Conservation (phyloP, 2,113 vertebrate genomes). For the Entosphenus tridentatus region DNA sequence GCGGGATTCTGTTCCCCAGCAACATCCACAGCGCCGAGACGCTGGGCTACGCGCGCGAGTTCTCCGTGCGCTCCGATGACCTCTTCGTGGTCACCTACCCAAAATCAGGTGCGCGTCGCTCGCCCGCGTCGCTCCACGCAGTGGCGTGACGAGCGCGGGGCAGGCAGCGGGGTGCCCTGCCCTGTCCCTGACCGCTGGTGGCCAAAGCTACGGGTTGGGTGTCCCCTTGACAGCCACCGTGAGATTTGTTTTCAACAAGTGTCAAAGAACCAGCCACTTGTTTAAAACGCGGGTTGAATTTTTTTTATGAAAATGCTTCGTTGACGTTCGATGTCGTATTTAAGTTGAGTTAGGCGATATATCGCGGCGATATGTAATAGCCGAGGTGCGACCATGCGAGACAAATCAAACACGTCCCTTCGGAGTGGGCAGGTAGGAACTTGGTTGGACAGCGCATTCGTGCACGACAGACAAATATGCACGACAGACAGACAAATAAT, state of each 20-base stretch:
- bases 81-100: slow-evolving; percentile 42
- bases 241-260: not conserved
- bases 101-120: slow-evolving; percentile 36
- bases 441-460: too few relatives aligned
- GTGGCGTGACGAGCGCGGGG: not conserved
- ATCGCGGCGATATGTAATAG: too few relatives aligned
- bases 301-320: too few relatives aligned
- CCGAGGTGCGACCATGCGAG: too few relatives aligned
- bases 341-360: too few relatives aligned
- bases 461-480: too few relatives aligned
- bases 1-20: slow-evolving; percentile 30
- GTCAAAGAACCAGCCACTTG: not conserved
- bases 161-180: not conserved
- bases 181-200: not conserved
- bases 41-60: slow-evolving; percentile 23
- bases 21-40: slow-evolving; percentile 41
- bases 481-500: too few relatives aligned
- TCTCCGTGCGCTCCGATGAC: slow-evolving; percentile 31
- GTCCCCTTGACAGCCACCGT: not conserved
- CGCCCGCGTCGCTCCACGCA: too few relatives aligned
- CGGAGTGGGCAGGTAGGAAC: too few relatives aligned
- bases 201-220: not conserved
- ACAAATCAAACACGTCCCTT: too few relatives aligned
- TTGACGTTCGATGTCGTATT: too few relatives aligned
- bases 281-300: not conserved